Base-by-base conservation (phyloP, 2,888 invertebrate species). In the Ypsolopha sequella region DNA sequence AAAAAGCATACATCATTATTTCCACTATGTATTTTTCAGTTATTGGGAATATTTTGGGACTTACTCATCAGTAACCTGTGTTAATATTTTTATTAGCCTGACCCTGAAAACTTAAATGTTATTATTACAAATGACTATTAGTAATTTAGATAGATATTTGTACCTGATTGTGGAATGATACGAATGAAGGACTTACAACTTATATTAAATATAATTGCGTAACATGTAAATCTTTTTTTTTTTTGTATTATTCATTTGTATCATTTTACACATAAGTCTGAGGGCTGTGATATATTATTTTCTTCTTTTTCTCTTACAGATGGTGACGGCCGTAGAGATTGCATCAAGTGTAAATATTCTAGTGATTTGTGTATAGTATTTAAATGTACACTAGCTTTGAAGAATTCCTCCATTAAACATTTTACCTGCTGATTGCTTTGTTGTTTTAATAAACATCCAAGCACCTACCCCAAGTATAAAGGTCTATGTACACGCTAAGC, bases 251-350 rank as follows among this genome's bases (percentile, higher is more conserved):
- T 51, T 60, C 64, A 68, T 68, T 71, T 72, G 68, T 74, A 70
- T 57, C 66, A 63, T 66, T 66, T 55, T 7, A 56, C 41, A 13
- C 13, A 39, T 35, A 38, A 59, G 61, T 56, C 50, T n/a, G 50
- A 62, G 72, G 70, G 57, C 65, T 77, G 67, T 76, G 77, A 78
- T 79, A 75, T 73, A 79, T 79, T 73, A 65, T 73, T 70, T 60
- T 60, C 59, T 59, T 64, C 70, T 68, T 72, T 76, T 76, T 80
- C 76, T 77, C 68, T 85, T 84, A 53, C 85, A 85, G 85, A 66
- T 80, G 68, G 67, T 58, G 63, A 64, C 65, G 36, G 35, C n/a
- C 55, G 62, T 62, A 58, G 59, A 63, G 61, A 62, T 65, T 65
- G 68, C 70, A 70, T 70, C 71, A 63, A 69, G 66, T 84, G 81